Evolutionary conservation across 2,888 invertebrate species (phyloP), one percentile per base, ranked within the genome.

Genomic region (Morpho achilles): DNA sequence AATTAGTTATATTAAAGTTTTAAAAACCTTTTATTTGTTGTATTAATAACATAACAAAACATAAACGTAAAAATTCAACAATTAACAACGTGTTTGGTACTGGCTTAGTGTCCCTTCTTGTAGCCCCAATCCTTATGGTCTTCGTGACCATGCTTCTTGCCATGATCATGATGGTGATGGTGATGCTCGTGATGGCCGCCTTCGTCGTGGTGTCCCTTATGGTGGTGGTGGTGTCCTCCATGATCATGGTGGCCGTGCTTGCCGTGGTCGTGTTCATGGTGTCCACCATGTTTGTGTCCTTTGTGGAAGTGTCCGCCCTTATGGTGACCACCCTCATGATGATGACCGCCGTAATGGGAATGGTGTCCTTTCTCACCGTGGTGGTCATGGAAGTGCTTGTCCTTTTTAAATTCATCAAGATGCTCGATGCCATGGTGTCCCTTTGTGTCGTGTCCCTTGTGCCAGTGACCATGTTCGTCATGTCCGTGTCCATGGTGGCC

Each of bases 371-470:
- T 93, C 62, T 95, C 95, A 71, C 96, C 95, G 72, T 95, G 94
- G 74, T 96, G 94, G 71, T 96, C 96, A 78, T 94, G 96, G 93
- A 95, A 96, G 76, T 96, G 95, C 75, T 96, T 96, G 72, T 96
- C 95, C 76, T 96, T 96, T 78, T 96, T 95, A 84, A 93, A 96
- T 83, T 96, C 96, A 80, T 96, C 95, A 67, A 95, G 87, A 76
- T 96, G 96, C 83, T 96, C 96, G 3, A 96, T 93, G 68, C 96
- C 94, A 74, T 96, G 96, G 69, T 96, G 95, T 59, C 96, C 96
- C 77, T 96, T 95, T 66, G 96, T 96, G 69, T 94, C 94, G 82
- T 96, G 96, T 0, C 96, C 96, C 74, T 96, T 96, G 66, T 95
- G 95, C 80, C 94, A 96, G 68, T 93, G 93, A 2, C 96, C 96